Conservation (phyloP, 2,113 vertebrate genomes). For the Campylomormyrus numenius region DNA sequence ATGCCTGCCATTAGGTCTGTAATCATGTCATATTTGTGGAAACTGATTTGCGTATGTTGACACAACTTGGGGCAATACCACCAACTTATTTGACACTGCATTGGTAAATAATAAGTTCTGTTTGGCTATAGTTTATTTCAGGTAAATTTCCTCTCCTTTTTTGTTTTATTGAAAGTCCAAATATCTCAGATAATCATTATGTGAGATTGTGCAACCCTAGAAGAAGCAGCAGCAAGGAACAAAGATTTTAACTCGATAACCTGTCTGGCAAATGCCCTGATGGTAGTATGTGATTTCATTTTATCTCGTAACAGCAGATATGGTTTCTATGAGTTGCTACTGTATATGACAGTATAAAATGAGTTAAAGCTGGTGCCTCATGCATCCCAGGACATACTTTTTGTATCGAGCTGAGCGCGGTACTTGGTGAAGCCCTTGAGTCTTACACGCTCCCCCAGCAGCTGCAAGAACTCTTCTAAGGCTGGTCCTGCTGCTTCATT, state of each 20-base stretch:
- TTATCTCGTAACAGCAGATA: background rate
- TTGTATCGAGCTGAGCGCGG: constrained; percentile 92
- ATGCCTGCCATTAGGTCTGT: background rate
- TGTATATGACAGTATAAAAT: background rate
- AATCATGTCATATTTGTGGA: background rate
- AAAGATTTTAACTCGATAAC: background rate
- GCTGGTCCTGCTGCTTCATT: constrained; percentile 88
- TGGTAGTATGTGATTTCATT: background rate
- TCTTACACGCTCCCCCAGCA: constrained; percentile 85
- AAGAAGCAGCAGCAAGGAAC: background rate
- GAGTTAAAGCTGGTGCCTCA: background rate
- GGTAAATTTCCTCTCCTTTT: background rate
- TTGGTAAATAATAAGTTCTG: background rate
- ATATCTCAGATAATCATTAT: background rate
- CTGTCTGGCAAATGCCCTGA: background rate
- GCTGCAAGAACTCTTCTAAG: constrained; percentile 92
- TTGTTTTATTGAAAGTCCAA: background rate
- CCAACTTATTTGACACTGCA: background rate
- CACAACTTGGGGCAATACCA: background rate
- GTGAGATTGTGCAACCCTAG: background rate
- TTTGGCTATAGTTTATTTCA: background rate
- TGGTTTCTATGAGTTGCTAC: background rate
- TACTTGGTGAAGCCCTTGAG: constrained; percentile 97
- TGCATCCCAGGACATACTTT: constrained; percentile 69
- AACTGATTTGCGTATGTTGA: background rate